Evolutionary conservation across 2,113 vertebrate genomes (phyloP).

Genomic region (Xerus inauris): DNA sequence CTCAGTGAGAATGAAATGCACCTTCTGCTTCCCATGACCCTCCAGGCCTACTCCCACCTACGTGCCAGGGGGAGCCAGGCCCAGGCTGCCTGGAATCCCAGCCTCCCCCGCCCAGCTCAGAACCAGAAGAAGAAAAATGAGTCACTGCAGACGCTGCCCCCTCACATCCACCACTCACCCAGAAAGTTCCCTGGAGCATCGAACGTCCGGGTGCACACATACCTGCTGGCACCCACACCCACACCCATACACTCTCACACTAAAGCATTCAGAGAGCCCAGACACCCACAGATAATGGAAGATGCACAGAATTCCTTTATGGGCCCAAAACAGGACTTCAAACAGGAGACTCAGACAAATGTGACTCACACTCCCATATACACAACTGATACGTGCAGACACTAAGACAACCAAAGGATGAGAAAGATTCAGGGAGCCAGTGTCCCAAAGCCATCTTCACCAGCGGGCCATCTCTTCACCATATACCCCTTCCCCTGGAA

Average conservation of each 20-base stretch:
- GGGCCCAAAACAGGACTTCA: background rate
- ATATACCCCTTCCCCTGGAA: background rate
- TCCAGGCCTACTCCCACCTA: constrained; percentile 67
- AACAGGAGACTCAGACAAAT: background rate
- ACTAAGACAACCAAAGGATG: background rate
- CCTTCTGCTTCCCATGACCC: constrained; percentile 65
- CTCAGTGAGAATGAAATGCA: constrained; percentile 10
- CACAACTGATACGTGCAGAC: background rate
- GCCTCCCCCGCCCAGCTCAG: background rate
- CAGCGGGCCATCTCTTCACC: background rate
- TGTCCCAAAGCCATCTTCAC: background rate
- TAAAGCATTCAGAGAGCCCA: background rate
- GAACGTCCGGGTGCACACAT: background rate
- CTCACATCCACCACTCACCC: background rate
- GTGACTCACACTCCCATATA: background rate
- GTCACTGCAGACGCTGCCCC: constrained; percentile 36
- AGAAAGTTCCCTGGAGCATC: background rate
- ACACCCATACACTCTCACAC: fast-evolving
- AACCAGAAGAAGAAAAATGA: constrained; percentile 47
- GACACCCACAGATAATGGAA: background rate
- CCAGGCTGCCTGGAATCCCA: constrained; percentile 72
- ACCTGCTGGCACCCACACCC: background rate
- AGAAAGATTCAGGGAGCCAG: background rate
- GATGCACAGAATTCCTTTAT: background rate
- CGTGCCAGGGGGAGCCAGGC: constrained; percentile 85